phyloP scores from a whole-genome alignment of 2,888 invertebrate genomes.

The Oligia fasciuncula region DNA sequence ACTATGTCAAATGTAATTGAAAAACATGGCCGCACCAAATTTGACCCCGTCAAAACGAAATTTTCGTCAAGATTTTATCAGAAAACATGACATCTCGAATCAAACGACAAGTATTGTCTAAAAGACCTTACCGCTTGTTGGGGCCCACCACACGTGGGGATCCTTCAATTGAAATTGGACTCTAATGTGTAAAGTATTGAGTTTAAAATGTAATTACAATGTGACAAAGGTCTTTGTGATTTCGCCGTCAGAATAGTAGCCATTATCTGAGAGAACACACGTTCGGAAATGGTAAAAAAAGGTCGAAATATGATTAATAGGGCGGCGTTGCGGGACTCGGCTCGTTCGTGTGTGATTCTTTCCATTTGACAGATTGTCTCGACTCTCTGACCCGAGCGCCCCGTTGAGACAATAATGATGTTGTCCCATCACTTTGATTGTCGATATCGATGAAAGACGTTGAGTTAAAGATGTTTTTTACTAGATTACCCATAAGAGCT shows the following conservation, averaged over 20 bases:
- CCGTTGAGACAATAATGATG: constrained; percentile 87
- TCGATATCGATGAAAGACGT: constrained; percentile 78
- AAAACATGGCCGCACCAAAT: constrained; percentile 80
- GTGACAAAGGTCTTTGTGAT: constrained; percentile 68
- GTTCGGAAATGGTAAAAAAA: constrained; percentile 88
- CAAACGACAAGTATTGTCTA: constrained; percentile 88
- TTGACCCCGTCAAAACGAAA: constrained; percentile 87
- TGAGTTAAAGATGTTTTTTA: not conserved
- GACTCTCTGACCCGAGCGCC: constrained; percentile 88
- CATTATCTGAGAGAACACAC: constrained; percentile 87
- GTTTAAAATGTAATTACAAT: constrained; percentile 53
- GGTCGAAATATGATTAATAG: constrained; percentile 89
- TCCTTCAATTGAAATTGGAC: constrained; percentile 53
- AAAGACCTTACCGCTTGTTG: constrained; percentile 78
- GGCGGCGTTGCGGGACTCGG: constrained; percentile 82
- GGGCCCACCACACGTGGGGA: constrained; percentile 64
- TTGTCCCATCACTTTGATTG: constrained; percentile 72
- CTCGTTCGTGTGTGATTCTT: constrained; percentile 87
- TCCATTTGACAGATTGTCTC: constrained; percentile 90
- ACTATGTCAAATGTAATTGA: constrained; percentile 87
- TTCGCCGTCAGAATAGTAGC: constrained; percentile 84
- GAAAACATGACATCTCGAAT: constrained; percentile 87
- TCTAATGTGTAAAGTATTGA: constrained; percentile 56
- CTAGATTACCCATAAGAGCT: not conserved
- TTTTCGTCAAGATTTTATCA: constrained; percentile 87